A percentile compares a stretch with the other conserved stretches of the same genome.
Conservation (phyloP, 2,888 invertebrate genomes). For the Nesidiocoris tenuis region DNA sequence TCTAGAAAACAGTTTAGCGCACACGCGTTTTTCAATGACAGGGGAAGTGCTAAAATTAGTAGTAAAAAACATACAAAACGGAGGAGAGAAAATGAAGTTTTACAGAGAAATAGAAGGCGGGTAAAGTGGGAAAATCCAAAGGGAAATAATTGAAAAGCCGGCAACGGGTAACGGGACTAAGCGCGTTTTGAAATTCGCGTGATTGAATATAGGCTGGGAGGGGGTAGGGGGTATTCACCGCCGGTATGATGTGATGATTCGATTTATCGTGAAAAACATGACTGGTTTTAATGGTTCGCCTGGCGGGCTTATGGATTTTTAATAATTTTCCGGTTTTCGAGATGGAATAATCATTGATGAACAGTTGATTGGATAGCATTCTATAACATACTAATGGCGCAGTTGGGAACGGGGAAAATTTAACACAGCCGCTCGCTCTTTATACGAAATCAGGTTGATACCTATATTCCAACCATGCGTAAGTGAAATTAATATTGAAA, state of each 20-base stretch:
- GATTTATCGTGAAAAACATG: background rate
- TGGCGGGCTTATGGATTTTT: background rate
- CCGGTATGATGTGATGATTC: background rate
- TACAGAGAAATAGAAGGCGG: background rate
- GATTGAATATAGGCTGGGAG: background rate
- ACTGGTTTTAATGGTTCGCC: background rate
- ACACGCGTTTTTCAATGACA: background rate
- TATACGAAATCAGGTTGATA: too few species aligned
- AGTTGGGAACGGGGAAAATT: background rate
- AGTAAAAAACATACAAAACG: background rate
- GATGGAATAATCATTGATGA: background rate
- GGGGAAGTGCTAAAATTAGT: background rate
- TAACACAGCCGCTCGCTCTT: too few species aligned
- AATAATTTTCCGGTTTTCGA: background rate
- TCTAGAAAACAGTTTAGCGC: constrained; percentile 1
- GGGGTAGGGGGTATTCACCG: background rate
- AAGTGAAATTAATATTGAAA: too few species aligned
- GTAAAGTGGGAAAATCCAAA: background rate
- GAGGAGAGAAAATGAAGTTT: background rate
- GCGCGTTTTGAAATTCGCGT: background rate
- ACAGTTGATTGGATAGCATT: background rate
- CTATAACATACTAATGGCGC: background rate
- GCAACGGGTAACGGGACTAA: background rate
- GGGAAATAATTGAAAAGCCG: background rate
- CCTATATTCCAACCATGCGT: too few species aligned